phyloP scores from a whole-genome alignment of 1,140 invertebrate genomes.

The Ostrea edulis region DNA sequence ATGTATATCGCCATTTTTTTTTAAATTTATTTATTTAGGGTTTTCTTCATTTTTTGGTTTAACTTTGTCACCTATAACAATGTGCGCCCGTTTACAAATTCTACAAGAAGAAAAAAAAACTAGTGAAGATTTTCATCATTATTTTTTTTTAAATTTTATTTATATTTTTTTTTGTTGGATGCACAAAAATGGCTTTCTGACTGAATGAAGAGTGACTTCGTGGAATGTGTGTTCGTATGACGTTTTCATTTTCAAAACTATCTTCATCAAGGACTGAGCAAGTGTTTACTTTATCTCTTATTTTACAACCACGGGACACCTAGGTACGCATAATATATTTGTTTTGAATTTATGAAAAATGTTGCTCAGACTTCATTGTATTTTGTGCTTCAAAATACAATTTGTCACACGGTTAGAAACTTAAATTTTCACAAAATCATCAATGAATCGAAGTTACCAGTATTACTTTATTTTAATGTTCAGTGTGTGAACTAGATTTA shows the following conservation, averaged over 20 bases:
- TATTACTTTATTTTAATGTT: constrained; percentile 35
- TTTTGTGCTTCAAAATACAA: constrained; percentile 20
- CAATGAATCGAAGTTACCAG: constrained; percentile 22
- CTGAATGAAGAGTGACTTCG: not conserved
- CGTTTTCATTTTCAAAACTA: constrained; percentile 29
- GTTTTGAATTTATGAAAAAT: not conserved
- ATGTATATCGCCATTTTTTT: not conserved
- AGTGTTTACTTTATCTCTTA: not conserved
- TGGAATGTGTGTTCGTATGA: not conserved
- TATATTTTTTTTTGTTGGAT: no score
- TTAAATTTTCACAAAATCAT: constrained; percentile 15
- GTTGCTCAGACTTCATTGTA: constrained; percentile 5
- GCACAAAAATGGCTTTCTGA: not conserved
- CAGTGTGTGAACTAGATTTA: constrained; percentile 12
- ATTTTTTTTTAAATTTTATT: not conserved
- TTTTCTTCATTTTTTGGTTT: no score
- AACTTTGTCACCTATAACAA: constrained; percentile 14
- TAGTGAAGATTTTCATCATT: not conserved
- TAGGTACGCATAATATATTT: constrained; percentile 28
- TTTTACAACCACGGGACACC: not conserved
- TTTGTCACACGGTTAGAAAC: not conserved
- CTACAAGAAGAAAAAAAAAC: not conserved
- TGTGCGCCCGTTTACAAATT: constrained; percentile 1
- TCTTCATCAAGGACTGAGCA: not conserved
- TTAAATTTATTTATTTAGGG: not conserved